Evolutionary conservation across 2,888 invertebrate species (phyloP).

Genomic region (Teleogryllus oceanicus): DNA sequence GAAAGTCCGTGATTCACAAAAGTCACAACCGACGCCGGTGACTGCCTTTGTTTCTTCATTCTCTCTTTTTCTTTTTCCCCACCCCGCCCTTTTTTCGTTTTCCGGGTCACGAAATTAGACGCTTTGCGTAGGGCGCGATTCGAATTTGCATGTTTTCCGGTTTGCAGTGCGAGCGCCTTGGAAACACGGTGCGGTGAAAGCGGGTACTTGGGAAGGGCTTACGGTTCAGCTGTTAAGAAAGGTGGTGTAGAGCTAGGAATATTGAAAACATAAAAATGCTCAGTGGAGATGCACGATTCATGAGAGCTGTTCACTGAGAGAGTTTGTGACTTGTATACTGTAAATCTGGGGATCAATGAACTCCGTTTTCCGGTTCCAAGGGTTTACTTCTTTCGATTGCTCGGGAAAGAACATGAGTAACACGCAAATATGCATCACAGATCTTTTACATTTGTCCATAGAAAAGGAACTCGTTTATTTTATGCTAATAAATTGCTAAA

Average conservation of each 20-base stretch:
- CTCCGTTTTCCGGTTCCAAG: background rate
- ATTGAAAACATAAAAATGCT: slow-evolving; percentile 6
- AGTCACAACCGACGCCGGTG: background rate
- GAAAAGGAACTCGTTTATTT: too few species aligned
- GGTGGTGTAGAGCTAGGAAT: background rate
- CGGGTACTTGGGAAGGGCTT: background rate
- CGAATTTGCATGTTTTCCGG: background rate
- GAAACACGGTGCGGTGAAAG: background rate
- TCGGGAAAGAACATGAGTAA: too few species aligned
- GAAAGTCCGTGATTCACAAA: background rate
- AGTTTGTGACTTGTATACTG: background rate
- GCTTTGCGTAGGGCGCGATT: background rate
- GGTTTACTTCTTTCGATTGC: too few species aligned
- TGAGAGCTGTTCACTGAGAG: background rate
- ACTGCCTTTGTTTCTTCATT: background rate
- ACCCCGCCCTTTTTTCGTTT: background rate
- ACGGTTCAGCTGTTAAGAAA: background rate
- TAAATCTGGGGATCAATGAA: background rate
- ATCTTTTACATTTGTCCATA: too few species aligned
- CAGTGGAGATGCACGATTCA: background rate
- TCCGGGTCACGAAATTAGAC: slow-evolving; percentile 18
- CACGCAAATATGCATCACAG: too few species aligned
- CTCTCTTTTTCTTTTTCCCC: background rate
- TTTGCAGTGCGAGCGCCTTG: background rate
- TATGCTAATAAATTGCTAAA: too few species aligned